Conservation (phyloP, 2,888 invertebrate species). For the Scrobipalpa atriplicella region DNA sequence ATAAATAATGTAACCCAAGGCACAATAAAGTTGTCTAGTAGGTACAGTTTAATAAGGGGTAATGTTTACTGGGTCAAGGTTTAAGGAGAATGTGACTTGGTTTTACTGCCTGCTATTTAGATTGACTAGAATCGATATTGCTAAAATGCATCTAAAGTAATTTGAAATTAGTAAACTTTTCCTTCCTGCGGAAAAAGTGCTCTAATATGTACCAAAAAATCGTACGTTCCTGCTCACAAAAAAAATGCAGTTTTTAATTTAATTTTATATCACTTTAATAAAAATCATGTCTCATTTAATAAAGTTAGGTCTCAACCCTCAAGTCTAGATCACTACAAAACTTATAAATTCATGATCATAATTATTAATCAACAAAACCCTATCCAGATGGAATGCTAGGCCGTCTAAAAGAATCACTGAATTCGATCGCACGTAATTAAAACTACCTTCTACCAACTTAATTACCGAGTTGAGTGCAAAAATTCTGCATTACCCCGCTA, state of each 20-base stretch:
- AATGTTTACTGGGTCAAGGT: conserved; percentile 18
- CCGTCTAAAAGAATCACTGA: not conserved
- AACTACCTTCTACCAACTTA: conserved; percentile 41
- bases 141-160: too few relatives aligned
- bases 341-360: too few relatives aligned
- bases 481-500: conserved; percentile 49
- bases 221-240: too few relatives aligned
- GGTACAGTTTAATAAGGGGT: not conserved
- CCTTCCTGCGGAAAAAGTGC: too few relatives aligned
- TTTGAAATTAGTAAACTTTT: too few relatives aligned
- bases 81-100: conserved; percentile 10
- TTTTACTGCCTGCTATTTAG: not conserved
- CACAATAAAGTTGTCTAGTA: conserved; percentile 22
- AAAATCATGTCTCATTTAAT: too few relatives aligned
- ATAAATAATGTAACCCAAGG: not conserved
- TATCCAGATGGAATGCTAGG: not conserved
- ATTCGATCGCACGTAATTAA: conserved; percentile 15
- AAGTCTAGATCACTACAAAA: too few relatives aligned
- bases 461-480: conserved; percentile 47
- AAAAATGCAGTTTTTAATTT: too few relatives aligned
- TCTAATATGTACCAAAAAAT: too few relatives aligned
- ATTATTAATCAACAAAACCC: not conserved
- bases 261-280: too few relatives aligned
- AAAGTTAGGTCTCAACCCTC: too few relatives aligned
- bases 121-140: not conserved